Percentiles rank a stretch among this genome's conserved stretches.
phyloP scores from a whole-genome alignment of 1,140 invertebrate species.

The Drosophila melanica region DNA sequence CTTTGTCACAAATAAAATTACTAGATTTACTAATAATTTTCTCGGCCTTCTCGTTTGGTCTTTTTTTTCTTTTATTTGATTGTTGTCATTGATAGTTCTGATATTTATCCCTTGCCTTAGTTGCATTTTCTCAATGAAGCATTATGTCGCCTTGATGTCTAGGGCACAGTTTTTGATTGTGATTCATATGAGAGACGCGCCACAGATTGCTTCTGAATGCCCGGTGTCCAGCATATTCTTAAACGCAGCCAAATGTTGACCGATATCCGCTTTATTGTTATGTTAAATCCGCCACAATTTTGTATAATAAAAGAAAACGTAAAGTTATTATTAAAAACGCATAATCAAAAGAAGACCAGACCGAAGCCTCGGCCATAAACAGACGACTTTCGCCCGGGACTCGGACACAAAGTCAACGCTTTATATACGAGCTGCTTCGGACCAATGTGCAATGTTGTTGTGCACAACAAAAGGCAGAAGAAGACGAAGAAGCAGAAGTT shows the following conservation, averaged over 20 bases:
- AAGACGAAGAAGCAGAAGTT: slow-evolving; percentile 48
- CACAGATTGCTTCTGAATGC: slow-evolving; percentile 18
- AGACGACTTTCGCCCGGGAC: slow-evolving; percentile 54
- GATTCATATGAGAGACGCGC: slow-evolving; percentile 15
- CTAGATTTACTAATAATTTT: too few relatives aligned
- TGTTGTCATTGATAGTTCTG: background rate
- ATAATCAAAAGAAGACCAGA: slow-evolving; percentile 41
- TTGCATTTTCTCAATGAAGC: slow-evolving; percentile 2
- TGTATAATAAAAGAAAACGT: slow-evolving; percentile 42
- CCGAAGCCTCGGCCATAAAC: slow-evolving; percentile 45
- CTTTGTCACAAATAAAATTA: too few relatives aligned
- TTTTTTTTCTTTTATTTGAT: background rate
- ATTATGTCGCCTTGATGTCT: slow-evolving; percentile 39
- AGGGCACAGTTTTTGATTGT: background rate
- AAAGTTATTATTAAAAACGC: slow-evolving; percentile 77
- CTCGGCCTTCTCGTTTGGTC: too few relatives aligned
- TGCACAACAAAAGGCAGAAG: slow-evolving; percentile 65
- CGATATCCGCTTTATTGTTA: slow-evolving; percentile 78
- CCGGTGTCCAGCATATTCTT: slow-evolving; percentile 22
- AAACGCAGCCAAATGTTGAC: slow-evolving; percentile 39
- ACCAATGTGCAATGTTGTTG: slow-evolving; percentile 41
- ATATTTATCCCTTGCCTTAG: background rate
- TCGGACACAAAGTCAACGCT: slow-evolving; percentile 49
- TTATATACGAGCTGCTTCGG: slow-evolving; percentile 22
- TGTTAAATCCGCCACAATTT: slow-evolving; percentile 65